Evolutionary conservation across 2,888 invertebrate species (phyloP).

Genomic region (Eupithecia vulgata): DNA sequence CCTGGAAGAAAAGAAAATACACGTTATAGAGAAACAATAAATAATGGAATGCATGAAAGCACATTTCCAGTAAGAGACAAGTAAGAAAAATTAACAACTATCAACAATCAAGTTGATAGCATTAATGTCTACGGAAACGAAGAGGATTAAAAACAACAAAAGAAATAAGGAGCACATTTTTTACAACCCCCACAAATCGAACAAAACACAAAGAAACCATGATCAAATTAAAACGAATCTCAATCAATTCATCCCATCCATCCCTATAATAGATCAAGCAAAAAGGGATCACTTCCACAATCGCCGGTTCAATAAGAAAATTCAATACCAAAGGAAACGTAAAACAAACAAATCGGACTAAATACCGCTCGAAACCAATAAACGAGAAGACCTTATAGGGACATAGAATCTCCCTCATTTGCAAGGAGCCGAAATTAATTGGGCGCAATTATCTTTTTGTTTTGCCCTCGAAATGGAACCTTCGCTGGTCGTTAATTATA

Average conservation of each 20-base stretch:
- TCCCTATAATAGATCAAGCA: conserved; percentile 32
- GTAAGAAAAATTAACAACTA: too few species aligned
- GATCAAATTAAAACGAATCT: conserved; percentile 21
- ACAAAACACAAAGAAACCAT: conserved; percentile 12
- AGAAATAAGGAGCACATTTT: background rate
- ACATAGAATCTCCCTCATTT: conserved; percentile 65
- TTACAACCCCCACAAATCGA: background rate
- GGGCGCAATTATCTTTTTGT: conserved; percentile 80
- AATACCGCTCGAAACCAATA: conserved; percentile 67
- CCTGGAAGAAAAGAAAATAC: conserved; percentile 80
- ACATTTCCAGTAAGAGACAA: background rate
- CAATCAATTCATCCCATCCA: conserved; percentile 31
- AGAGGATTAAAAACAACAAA: background rate
- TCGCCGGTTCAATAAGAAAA: conserved; percentile 50
- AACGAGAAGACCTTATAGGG: conserved; percentile 47
- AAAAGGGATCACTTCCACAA: conserved; percentile 36
- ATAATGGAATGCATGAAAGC: background rate
- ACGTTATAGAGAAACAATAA: background rate
- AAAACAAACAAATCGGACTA: conserved; percentile 68
- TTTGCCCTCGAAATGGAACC: conserved; percentile 68
- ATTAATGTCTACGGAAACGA: background rate
- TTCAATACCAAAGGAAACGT: conserved; percentile 59
- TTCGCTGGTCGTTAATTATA: conserved; percentile 72
- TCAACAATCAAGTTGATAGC: background rate
- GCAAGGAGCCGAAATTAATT: conserved; percentile 79